Base-by-base conservation (phyloP, 2,888 invertebrate genomes). In the Helleia helle region DNA sequence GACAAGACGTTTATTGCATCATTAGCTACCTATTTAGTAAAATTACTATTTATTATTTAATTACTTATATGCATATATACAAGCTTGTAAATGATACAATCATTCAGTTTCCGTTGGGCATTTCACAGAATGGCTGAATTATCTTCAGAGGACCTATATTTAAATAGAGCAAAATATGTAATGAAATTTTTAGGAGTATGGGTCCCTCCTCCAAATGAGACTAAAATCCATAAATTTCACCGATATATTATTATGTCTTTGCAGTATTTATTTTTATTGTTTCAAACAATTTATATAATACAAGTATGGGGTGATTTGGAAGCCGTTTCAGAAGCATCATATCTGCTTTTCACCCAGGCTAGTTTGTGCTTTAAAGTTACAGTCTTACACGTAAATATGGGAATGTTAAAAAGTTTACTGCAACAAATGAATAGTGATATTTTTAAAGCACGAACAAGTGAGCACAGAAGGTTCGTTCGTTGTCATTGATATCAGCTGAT, bases 241-340 rank as follows among this genome's bases (percentile, higher is more conserved):
- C 61, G 66, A 48, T 40, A 42, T 2, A 65, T 74, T 26, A 80
- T 72, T 69, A 55, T 83, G 36, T 42, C 51, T 0, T 40, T 75
- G 13, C 81, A 81, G 38, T 74, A 70, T 47, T 48, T 70, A 36
- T 81, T 83, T 53, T 47, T 81, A 13, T 38, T 72, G 15, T 81
- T 80, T 43, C 80, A 83, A 65, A 53, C 63, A 0, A 61, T 80
- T 44, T 76, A 71, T 44, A 75, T 80, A 9, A 30, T 66, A 3
- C 65, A 72, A 52, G 75, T 77, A 1, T 77, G 75, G 74, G 80
- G 81, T 1, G 74, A 81, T 26, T 53, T 80, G 27, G 80, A 73
- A 17, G 77, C 75, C 1, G 70, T 81, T 0, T 77, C 71, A 0
- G 71, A 81, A 41, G 73, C 80, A 0, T 76, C 67, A 0, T 76